Evolutionary conservation across 2,888 invertebrate species (phyloP).

Genomic region (Xiphydria camelus): DNA sequence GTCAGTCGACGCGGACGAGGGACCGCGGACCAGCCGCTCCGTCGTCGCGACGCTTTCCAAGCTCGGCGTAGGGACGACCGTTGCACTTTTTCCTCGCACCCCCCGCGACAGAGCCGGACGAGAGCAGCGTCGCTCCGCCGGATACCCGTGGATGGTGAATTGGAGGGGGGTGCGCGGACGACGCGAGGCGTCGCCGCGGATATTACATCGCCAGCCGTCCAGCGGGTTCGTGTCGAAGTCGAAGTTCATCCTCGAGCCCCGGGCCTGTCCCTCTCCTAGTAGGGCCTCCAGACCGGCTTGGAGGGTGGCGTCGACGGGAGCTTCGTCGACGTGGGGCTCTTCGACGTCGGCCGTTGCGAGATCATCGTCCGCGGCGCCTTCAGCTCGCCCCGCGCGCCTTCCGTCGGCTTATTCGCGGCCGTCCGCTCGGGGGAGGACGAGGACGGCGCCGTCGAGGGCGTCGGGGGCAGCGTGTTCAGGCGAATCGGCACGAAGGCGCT

Average conservation of each 20-base stretch:
- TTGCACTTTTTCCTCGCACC: too few species aligned
- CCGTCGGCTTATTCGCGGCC: constrained; percentile 30
- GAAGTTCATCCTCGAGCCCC: constrained; percentile 12
- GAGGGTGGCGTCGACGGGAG: constrained; percentile 38
- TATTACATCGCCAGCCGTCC: constrained; percentile 47
- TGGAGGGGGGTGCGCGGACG: too few species aligned
- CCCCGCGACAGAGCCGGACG: too few species aligned
- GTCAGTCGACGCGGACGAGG: too few species aligned
- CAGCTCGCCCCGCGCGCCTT: constrained; percentile 42
- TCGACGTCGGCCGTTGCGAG: constrained; percentile 31
- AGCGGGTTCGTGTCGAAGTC: constrained; percentile 15
- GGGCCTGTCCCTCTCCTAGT: constrained; percentile 29
- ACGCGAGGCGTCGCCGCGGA: neutral
- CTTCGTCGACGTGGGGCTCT: constrained; percentile 39
- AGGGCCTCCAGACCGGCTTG: constrained; percentile 54
- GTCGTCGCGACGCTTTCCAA: too few species aligned
- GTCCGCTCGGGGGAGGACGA: constrained; percentile 33
- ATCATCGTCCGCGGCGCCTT: constrained; percentile 47
- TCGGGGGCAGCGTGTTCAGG: constrained; percentile 35
- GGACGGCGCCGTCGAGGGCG: constrained; percentile 27
- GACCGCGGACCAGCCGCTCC: too few species aligned
- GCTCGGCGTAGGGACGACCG: too few species aligned
- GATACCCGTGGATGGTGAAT: too few species aligned
- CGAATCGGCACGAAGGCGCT: constrained; percentile 54
- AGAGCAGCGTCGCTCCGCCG: too few species aligned